These are phyloP conservation scores for Diachrysia chrysitis DNA, from an alignment of 2,888 invertebrate genomes.

Conservation along the genomic window DNA sequence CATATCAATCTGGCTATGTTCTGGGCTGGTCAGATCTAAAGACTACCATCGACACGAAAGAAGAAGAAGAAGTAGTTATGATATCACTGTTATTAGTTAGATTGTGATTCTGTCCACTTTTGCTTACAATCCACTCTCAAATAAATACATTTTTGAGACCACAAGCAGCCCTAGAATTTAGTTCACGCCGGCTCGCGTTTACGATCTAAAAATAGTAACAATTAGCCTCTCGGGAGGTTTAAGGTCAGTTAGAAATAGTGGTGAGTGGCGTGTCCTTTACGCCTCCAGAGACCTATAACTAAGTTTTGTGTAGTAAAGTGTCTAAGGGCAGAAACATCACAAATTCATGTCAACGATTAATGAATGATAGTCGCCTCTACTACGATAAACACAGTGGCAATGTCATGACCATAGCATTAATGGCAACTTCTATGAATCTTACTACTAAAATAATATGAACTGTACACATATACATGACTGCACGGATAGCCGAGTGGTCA, in stretches of 20 bases:
- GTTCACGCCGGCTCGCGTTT: slow-evolving; percentile 10
- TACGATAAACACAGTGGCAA: not conserved
- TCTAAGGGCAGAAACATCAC: not conserved
- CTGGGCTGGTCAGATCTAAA: too few species aligned
- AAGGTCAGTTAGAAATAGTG: slow-evolving; percentile 40
- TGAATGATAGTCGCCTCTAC: not conserved
- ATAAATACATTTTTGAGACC: too few species aligned
- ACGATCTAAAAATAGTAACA: slow-evolving; percentile 45
- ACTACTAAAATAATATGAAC: too few species aligned
- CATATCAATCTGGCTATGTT: too few species aligned
- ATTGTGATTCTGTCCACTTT: too few species aligned
- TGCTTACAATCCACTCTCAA: too few species aligned
- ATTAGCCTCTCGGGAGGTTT: slow-evolving; percentile 37
- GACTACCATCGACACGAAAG: too few species aligned
- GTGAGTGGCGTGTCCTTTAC: slow-evolving; percentile 24
- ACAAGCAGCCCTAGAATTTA: slow-evolving; percentile 36
- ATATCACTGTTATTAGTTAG: too few species aligned
- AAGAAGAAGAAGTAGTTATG: too few species aligned
- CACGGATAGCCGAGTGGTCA: too few species aligned
- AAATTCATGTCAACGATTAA: slow-evolving; percentile 7
- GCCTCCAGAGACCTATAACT: slow-evolving; percentile 16
- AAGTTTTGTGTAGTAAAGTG: slow-evolving; percentile 1
- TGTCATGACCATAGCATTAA: not conserved
- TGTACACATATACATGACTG: too few species aligned
- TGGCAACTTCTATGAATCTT: not conserved